Evolutionary conservation across 2,113 vertebrate species (phyloP).

Genomic region (Pachycephala philippinensis): DNA sequence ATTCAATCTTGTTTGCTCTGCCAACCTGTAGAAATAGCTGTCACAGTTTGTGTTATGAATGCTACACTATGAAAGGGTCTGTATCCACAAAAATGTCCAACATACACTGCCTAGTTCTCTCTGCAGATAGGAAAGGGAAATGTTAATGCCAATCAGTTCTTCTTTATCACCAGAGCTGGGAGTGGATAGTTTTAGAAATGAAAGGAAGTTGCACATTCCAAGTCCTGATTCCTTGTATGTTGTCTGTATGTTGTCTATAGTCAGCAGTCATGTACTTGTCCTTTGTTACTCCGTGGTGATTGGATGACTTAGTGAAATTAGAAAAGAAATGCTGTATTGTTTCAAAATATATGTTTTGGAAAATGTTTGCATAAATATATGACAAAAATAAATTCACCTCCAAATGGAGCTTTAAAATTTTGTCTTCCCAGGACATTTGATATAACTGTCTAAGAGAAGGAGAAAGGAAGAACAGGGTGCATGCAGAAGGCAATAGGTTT

Average conservation of each 20-base stretch:
- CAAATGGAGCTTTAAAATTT: background rate
- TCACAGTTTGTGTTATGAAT: background rate
- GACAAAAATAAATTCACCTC: background rate
- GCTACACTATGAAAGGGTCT: background rate
- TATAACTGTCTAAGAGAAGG: background rate
- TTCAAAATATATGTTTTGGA: background rate
- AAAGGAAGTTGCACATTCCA: background rate
- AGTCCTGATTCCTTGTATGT: background rate
- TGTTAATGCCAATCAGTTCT: background rate
- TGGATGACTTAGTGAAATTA: background rate
- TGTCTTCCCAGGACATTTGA: background rate
- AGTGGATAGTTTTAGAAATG: background rate
- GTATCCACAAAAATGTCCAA: background rate
- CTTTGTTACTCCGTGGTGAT: background rate
- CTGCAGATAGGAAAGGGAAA: background rate
- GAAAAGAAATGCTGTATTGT: background rate
- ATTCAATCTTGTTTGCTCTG: slow-evolving; percentile 13
- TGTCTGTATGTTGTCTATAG: background rate
- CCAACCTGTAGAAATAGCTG: slow-evolving; percentile 12
- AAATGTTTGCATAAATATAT: background rate
- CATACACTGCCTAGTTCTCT: background rate
- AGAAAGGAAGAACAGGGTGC: background rate
- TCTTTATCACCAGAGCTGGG: background rate
- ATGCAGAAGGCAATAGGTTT: background rate
- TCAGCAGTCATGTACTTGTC: background rate